phyloP scores from a whole-genome alignment of 2,113 vertebrate genomes.

The Lycaon pictus region DNA sequence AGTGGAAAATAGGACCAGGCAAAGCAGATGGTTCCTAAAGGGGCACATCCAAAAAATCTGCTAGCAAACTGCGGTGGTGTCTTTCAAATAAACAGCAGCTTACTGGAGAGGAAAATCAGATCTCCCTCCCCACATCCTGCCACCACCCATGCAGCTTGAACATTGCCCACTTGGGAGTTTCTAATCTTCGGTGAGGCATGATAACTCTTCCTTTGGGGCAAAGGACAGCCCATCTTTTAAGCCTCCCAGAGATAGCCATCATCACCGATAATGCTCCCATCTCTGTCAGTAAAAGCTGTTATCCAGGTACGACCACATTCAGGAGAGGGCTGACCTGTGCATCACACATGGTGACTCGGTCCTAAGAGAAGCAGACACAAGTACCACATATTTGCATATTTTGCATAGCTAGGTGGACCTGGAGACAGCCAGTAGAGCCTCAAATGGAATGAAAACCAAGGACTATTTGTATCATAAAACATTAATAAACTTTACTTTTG shows the following conservation, averaged over 20 bases:
- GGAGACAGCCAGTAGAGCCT: neutral
- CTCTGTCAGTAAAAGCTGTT: neutral
- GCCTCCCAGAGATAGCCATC: neutral
- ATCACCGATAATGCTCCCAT: neutral
- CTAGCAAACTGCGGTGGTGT: neutral
- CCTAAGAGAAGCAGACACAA: neutral
- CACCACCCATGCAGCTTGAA: neutral
- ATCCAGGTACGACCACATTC: neutral
- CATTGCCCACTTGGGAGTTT: neutral
- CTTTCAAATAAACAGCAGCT: neutral
- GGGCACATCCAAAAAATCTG: constrained; percentile 50
- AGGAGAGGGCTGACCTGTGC: neutral
- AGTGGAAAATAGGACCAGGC: neutral
- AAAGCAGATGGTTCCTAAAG: constrained; percentile 69
- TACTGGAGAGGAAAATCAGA: constrained; percentile 12
- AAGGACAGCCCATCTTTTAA: neutral
- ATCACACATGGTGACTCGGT: accelerated
- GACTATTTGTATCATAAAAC: neutral
- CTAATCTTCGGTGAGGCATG: neutral
- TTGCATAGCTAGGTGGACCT: neutral
- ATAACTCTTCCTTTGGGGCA: neutral
- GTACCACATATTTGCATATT: accelerated
- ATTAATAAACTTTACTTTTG: neutral
- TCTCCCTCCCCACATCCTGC: neutral
- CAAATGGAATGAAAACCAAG: neutral